Percentiles rank a stretch among this genome's conserved stretches.
Evolutionary conservation across 2,113 vertebrate genomes (phyloP).

Genomic region (Sarotherodon lohbergeri): DNA sequence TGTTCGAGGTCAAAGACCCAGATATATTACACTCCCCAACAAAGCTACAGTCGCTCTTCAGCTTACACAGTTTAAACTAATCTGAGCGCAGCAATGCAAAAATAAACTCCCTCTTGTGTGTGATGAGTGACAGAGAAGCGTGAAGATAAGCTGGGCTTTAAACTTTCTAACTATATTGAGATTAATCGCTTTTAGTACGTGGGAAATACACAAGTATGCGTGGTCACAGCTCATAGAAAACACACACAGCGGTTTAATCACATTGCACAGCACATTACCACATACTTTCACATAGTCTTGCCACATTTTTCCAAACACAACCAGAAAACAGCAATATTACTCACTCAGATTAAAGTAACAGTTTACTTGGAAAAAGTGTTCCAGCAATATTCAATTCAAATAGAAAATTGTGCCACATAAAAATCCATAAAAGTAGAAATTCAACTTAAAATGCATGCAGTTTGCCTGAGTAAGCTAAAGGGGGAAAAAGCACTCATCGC

Average conservation of each 20-base stretch:
- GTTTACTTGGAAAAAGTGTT: neutral
- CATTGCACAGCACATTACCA: neutral
- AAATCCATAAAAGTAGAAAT: neutral
- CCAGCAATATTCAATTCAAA: neutral
- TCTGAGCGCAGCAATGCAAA: constrained; percentile 14
- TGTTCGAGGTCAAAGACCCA: neutral
- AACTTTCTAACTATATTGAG: neutral
- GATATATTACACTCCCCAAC: constrained; percentile 1
- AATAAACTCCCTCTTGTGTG: constrained; percentile 43
- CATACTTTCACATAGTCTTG: neutral
- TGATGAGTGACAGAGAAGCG: constrained; percentile 33
- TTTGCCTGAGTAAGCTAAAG: neutral
- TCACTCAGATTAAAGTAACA: neutral
- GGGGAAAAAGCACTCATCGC: neutral
- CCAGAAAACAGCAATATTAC: neutral
- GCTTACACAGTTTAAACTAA: constrained; percentile 12
- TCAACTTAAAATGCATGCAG: neutral
- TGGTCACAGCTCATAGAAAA: neutral
- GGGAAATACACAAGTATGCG: constrained; percentile 1
- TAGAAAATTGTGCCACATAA: neutral
- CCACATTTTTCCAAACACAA: neutral
- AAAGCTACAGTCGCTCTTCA: neutral
- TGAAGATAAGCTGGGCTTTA: neutral
- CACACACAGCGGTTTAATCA: neutral
- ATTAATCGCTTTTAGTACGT: neutral